A percentile compares a stretch with the other conserved stretches of the same genome.
These are phyloP conservation scores for Virgularia gustaviana DNA, from an alignment of 92 coral and sea anemone genomes.

Conservation along the genomic window DNA sequence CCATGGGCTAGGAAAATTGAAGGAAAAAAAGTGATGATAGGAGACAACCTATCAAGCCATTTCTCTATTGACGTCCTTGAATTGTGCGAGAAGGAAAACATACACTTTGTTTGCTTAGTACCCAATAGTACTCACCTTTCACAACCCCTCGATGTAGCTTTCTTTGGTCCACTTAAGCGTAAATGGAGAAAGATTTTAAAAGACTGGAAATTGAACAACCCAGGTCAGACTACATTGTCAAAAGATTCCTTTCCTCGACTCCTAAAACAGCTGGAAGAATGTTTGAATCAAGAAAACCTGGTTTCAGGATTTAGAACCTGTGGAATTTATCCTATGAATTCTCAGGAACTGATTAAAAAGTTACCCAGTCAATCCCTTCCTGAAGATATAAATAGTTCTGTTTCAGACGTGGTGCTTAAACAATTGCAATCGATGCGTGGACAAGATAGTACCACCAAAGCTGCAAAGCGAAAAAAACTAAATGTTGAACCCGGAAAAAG, in stretches of 20 bases:
- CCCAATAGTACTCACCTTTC: constrained; percentile 27
- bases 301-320: too few species aligned
- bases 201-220: too few species aligned
- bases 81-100: background rate
- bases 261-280: too few species aligned
- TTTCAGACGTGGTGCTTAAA: too few species aligned
- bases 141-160: constrained; percentile 33
- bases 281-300: too few species aligned
- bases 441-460: background rate
- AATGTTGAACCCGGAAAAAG: constrained; percentile 18
- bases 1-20: constrained; percentile 24
- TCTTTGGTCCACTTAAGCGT: constrained; percentile 17
- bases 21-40: background rate
- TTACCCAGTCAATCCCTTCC: background rate
- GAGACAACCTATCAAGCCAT: background rate
- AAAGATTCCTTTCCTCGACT: too few species aligned
- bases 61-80: background rate
- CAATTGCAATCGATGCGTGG: background rate
- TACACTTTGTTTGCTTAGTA: constrained; percentile 12
- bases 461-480: background rate
- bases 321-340: constrained; percentile 11
- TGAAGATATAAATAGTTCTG: background rate
- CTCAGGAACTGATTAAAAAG: background rate
- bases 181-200: constrained; percentile 17
- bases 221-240: too few species aligned